phyloP scores from a whole-genome alignment of 2,888 invertebrate species.

The Coenonympha glycerion region DNA sequence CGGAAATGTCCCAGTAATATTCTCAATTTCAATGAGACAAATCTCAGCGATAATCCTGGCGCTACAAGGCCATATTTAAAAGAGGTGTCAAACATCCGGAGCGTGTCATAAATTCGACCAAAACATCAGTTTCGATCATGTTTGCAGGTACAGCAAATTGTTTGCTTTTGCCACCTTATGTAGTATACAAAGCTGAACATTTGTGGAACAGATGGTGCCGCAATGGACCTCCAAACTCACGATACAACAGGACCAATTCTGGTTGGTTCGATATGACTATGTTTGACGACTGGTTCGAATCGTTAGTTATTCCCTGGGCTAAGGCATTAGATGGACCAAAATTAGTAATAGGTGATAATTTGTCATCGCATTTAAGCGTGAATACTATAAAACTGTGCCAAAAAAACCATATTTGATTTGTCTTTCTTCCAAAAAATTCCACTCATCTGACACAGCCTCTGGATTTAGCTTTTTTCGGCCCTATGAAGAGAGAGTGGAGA shows the following conservation, averaged over 20 bases:
- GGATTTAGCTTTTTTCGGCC: neutral
- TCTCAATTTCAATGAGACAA: neutral
- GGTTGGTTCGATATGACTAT: too few species aligned
- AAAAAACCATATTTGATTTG: neutral
- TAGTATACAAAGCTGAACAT: slow-evolving; percentile 22
- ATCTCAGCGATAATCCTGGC: neutral
- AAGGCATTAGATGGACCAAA: neutral
- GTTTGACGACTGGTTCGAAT: too few species aligned
- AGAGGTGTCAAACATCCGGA: slow-evolving; percentile 6
- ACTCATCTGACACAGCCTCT: neutral
- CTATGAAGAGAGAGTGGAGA: neutral
- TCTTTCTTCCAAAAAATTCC: neutral
- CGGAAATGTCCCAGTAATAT: too few species aligned
- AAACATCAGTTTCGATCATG: slow-evolving; percentile 29
- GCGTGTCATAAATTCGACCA: slow-evolving; percentile 21
- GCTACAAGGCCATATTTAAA: neutral
- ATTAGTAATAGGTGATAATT: neutral
- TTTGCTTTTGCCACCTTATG: slow-evolving; percentile 17
- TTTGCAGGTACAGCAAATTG: slow-evolving; percentile 24
- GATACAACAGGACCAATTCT: too few species aligned
- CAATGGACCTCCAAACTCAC: too few species aligned
- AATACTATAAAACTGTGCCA: neutral
- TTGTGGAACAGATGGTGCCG: too few species aligned
- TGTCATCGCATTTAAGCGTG: neutral
- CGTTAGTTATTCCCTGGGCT: too few species aligned